A percentile compares a stretch with the other conserved stretches of the same genome.
Evolutionary conservation across 2,888 invertebrate genomes (phyloP).

Genomic region (Coelogynopora nodosa): DNA sequence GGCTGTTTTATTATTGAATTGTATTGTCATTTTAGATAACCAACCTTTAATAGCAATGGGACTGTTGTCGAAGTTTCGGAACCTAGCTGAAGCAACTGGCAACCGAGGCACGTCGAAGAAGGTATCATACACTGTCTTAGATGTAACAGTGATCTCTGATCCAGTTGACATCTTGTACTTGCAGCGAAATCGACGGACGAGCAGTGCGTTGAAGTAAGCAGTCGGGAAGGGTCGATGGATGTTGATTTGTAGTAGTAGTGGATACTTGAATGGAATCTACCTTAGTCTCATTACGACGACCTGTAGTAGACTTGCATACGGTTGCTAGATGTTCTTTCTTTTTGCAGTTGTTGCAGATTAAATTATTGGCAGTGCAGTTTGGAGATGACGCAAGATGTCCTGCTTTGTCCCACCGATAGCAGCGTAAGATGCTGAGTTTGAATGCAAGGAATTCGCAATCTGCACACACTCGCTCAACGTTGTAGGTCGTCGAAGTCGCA

Average conservation of each 20-base stretch:
- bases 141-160: conserved; percentile 28
- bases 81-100: conserved; percentile 18
- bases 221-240: conserved; percentile 28
- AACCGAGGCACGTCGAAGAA: conserved; percentile 23
- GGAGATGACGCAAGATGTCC: conserved; percentile 25
- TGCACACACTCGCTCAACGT: conserved; percentile 21
- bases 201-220: conserved; percentile 31
- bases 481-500: conserved; percentile 12
- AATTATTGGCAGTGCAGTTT: conserved; percentile 23
- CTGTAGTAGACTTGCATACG: conserved; percentile 31
- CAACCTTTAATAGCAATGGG: conserved; percentile 31
- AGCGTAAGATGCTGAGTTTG: conserved; percentile 4
- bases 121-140: conserved; percentile 28
- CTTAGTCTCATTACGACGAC: conserved; percentile 12
- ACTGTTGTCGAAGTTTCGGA: conserved; percentile 13
- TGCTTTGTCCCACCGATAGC: conserved; percentile 23
- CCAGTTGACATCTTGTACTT: conserved; percentile 21
- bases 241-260: conserved; percentile 28
- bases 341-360: conserved; percentile 25
- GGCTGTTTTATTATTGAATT: conserved; percentile 31
- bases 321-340: conserved; percentile 12
- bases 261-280: conserved; percentile 28
- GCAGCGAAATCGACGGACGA: conserved; percentile 20
- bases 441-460: conserved; percentile 26
- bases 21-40: conserved; percentile 31